Base-by-base conservation (phyloP, 1,140 invertebrate genomes). In the Sitodiplosis mosellana region DNA sequence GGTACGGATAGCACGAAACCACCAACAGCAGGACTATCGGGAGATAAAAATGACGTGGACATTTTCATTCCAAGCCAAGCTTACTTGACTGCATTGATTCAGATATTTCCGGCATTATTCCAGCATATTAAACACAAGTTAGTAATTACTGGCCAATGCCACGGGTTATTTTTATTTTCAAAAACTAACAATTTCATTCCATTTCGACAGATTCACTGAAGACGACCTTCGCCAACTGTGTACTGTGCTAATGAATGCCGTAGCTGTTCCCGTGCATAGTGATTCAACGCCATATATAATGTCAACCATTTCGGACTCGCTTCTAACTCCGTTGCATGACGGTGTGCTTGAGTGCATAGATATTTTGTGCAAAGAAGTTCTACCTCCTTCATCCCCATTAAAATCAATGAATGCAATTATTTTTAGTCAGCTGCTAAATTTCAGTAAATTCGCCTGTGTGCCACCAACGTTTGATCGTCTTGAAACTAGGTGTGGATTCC, bases 21-120 rank as follows among this genome's bases (percentile, higher is more conserved):
- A 11, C 73, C 77, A n/a, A 61, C 69, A 38, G 72, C 74, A 57
- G 60, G 69, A 45, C 1, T 12, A 20, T 34, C 47, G 36, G 20
- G 33, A 45, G 61, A 61, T 33, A 56, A 59, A 27, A 55, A 47
- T 14, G 71, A 71, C 7, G 27, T 27, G 3, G 75, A 78, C 54
- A 71, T 78, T 50, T 92, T 89, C 63, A 76, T 89, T 51, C 90
- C 90, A 2, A 87, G 86, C 12, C 87, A 93, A 60, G 80, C 83
- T 51, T 97, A 94, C 68, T 73, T 97, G 20, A 91, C 90, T 1
- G 85, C 90, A 1, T 70, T 94, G 4, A 81, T 95, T 52, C 89
- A 93, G 66, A 93, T 93, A 59, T 93, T 96, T 63, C 89, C 91
- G 15, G 79, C 81, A 41, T 77, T 97, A 47, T 95, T 93, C 68